Evolutionary conservation across 2,888 invertebrate species (phyloP).

Genomic region (Dasysyrphus tricinctus): DNA sequence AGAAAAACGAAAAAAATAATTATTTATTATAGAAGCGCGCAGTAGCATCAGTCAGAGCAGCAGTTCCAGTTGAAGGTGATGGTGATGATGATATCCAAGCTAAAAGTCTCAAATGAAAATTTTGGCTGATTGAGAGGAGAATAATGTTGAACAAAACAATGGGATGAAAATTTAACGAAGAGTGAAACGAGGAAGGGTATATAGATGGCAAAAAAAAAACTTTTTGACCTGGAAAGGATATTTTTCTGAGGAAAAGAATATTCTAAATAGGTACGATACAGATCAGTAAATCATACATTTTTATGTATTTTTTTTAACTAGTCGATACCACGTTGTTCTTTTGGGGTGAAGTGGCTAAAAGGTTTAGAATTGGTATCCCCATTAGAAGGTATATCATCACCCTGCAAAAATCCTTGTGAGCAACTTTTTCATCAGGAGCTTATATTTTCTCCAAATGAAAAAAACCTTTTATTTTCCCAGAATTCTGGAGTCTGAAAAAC

Average conservation of each 20-base stretch:
- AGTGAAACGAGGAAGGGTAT: conserved; percentile 35
- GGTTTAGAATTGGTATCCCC: too few relatives aligned
- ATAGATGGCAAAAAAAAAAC: not conserved
- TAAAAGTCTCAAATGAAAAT: conserved; percentile 50
- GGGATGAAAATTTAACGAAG: conserved; percentile 58
- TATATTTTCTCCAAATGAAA: too few relatives aligned
- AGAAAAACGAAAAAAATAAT: conserved; percentile 5
- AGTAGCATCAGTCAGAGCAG: not conserved
- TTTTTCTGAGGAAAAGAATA: not conserved
- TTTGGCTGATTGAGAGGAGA: conserved; percentile 34
- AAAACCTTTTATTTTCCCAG: too few relatives aligned
- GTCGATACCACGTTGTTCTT: too few relatives aligned
- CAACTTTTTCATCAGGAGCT: too few relatives aligned
- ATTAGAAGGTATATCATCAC: too few relatives aligned
- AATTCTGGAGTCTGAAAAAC: too few relatives aligned
- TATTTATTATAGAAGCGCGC: conserved; percentile 48
- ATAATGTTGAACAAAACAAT: conserved; percentile 36
- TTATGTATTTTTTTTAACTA: not conserved
- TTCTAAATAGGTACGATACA: not conserved
- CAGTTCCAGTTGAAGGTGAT: conserved; percentile 27
- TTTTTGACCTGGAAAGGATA: conserved; percentile 18
- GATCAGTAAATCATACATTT: not conserved
- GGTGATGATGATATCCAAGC: conserved; percentile 33
- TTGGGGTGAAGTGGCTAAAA: too few relatives aligned
- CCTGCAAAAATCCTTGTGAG: too few relatives aligned